Evolutionary conservation across 2,888 invertebrate genomes (phyloP).

Genomic region (Plusia festucae): DNA sequence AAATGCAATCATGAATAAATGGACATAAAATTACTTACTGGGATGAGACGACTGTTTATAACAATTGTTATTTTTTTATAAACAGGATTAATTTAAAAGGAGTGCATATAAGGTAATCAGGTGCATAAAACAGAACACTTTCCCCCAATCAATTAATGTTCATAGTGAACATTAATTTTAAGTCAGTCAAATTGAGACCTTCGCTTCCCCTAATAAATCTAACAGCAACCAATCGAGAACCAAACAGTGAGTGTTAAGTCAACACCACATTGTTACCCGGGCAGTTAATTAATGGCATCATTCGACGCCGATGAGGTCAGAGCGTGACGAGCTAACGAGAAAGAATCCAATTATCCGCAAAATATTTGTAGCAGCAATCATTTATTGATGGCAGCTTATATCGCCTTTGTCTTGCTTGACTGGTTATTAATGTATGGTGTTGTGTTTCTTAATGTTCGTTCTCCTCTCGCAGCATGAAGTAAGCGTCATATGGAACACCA

Average conservation of each 20-base stretch:
- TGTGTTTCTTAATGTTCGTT: not conserved
- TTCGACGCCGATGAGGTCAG: slow-evolving; percentile 12
- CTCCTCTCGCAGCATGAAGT: too few species aligned
- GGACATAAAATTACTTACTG: too few species aligned
- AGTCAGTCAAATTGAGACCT: not conserved
- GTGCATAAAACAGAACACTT: too few species aligned
- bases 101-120: too few species aligned
- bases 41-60: too few species aligned
- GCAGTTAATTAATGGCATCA: slow-evolving; percentile 21
- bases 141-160: too few species aligned
- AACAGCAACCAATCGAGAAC: not conserved
- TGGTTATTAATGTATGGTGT: not conserved
- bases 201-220: not conserved
- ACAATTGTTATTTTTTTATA: too few species aligned
- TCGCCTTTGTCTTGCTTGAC: not conserved
- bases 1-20: too few species aligned
- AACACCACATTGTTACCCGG: slow-evolving; percentile 1
- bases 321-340: slow-evolving; percentile 8
- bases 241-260: slow-evolving; percentile 9
- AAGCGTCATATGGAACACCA: too few species aligned
- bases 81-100: too few species aligned
- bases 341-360: slow-evolving; percentile 17
- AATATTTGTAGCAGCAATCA: slow-evolving; percentile 9
- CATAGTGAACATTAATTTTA: too few species aligned
- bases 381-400: slow-evolving; percentile 1